Base-by-base conservation (phyloP, 2,113 vertebrate species). In the Plectropomus leopardus region DNA sequence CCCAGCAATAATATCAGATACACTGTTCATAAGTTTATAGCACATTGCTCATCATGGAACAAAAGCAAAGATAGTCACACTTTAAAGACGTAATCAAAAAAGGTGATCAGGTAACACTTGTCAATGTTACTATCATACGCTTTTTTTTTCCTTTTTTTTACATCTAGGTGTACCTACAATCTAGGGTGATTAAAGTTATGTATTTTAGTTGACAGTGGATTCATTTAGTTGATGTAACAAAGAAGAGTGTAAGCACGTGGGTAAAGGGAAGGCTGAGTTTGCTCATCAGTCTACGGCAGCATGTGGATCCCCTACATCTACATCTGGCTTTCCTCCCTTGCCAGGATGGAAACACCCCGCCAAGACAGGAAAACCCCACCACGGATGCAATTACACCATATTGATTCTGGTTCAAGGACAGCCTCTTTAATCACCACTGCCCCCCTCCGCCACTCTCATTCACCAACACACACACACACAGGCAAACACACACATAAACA, bases 401-500 rank as follows among this genome's bases (percentile, higher is more conserved):
- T 88, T 21, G 84, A 91, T 84, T 87, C 47, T 60, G 63, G 51
- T 54, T 75, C 78, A 85, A 78, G 82, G 47, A 76, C 79, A 69
- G 47, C 71, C 71, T 82, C 79, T 80, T 86, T 80, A 86, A 88
- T 90, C 84, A 84, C 57, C 28, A 36, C 67, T 40, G 32, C 0
- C 45, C 21, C 53, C 40, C 73, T 17, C 26, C 7, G 5, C 19
- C 48, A 40, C n/a, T 47, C 32, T 17, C 21, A 32, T 68, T 48
- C 11, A 54, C 34, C 54, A 76, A 55, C 45, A 19, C 68, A 72
- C 58, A 75, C 73, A 71, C 23, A 28, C 53, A 78, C 58, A 74
- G 66, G 71, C 76, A 70, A 19, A 24, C 53, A 80, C 64, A 75
- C 71, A 74, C 28, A 36, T 45, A 72, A 51, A 85, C 86, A 82